Percentiles rank a stretch among this genome's conserved stretches.
phyloP scores from a whole-genome alignment of 1,140 invertebrate genomes.

The Akabosia matsudoensis region DNA sequence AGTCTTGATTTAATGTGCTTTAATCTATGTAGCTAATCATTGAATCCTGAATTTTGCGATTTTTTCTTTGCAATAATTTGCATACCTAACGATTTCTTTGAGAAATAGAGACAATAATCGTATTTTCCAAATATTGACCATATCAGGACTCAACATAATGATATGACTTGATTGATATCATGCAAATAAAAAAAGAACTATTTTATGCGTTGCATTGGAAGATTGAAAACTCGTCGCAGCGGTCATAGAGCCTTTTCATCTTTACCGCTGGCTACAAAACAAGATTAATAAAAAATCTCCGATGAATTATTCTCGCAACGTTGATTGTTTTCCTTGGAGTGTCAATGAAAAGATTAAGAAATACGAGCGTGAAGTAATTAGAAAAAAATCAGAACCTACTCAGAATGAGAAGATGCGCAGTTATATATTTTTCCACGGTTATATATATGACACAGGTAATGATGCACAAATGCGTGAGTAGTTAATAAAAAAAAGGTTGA shows the following conservation, averaged over 20 bases:
- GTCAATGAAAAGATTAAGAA: slow-evolving; percentile 3
- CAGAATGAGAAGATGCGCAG: not conserved
- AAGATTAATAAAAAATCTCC: not conserved
- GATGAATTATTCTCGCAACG: not conserved
- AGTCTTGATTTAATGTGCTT: no score
- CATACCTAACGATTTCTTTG: no score
- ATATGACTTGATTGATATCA: not conserved
- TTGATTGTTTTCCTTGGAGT: not conserved
- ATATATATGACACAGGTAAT: not conserved
- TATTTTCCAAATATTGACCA: no score
- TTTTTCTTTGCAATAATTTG: no score
- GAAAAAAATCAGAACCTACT: not conserved
- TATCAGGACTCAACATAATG: not conserved
- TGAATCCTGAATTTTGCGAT: no score
- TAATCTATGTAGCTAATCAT: no score
- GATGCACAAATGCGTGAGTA: not conserved
- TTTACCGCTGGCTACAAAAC: no score
- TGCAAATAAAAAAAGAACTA: not conserved
- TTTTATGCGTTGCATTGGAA: not conserved
- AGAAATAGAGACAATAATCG: no score
- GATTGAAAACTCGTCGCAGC: not conserved
- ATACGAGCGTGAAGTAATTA: slow-evolving; percentile 13
- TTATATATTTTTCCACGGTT: not conserved
- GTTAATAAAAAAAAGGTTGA: not conserved
- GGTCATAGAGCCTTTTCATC: no score